These are phyloP conservation scores for Sphaeramia orbicularis DNA, from an alignment of 2,797 vertebrate species.

Conservation along the genomic window DNA sequence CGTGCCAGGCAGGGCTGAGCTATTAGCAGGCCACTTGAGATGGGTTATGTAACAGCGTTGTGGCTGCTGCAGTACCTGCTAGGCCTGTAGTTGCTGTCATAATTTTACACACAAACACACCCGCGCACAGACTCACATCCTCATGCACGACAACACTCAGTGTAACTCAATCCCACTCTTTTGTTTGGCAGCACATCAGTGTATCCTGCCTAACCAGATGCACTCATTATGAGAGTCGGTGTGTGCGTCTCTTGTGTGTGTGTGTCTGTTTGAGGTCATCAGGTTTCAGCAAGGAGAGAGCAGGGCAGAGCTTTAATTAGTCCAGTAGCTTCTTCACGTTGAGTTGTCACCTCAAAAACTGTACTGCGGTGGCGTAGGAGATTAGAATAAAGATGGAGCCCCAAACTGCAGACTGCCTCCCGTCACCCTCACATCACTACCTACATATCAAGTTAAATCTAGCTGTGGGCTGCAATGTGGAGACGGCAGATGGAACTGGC, in stretches of 20 bases:
- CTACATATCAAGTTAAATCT: slow-evolving; percentile 6
- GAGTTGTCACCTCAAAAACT: slow-evolving; percentile 11
- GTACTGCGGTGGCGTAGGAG: slow-evolving; percentile 12
- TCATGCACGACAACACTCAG: slow-evolving; percentile 44
- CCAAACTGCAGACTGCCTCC: background rate
- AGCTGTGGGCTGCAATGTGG: background rate
- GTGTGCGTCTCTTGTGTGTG: slow-evolving; percentile 8
- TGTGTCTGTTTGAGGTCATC: slow-evolving; percentile 47
- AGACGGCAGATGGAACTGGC: slow-evolving; percentile 18
- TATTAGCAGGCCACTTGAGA: slow-evolving; percentile 86
- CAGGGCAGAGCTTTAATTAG: slow-evolving; percentile 23
- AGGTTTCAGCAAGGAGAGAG: slow-evolving; percentile 39
- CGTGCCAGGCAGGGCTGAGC: slow-evolving; percentile 84
- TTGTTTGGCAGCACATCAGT: slow-evolving; percentile 48
- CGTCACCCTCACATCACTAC: background rate
- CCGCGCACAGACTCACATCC: slow-evolving; percentile 58
- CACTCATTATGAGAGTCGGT: slow-evolving; percentile 39
- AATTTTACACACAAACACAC: slow-evolving; percentile 72
- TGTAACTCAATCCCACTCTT: slow-evolving; percentile 64
- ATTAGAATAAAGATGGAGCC: slow-evolving; percentile 24
- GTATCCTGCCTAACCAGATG: slow-evolving; percentile 46
- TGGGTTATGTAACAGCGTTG: slow-evolving; percentile 84
- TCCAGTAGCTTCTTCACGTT: slow-evolving; percentile 27
- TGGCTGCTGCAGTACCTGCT: slow-evolving; percentile 83
- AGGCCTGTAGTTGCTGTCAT: slow-evolving; percentile 71